Conservation (phyloP, 2,888 invertebrate genomes). For the Leptopilina syphax region DNA sequence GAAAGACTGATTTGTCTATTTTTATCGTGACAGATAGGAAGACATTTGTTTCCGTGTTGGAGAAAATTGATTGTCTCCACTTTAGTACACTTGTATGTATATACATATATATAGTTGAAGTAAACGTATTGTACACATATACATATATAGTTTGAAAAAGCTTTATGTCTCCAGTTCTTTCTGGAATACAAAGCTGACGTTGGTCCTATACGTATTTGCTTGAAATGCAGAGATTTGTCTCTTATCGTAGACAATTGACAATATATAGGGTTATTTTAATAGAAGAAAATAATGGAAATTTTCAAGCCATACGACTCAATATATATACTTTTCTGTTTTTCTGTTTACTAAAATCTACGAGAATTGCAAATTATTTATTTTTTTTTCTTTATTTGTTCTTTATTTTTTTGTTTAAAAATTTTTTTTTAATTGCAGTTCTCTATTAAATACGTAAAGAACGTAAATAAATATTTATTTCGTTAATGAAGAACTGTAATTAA, state of each 20-base stretch:
- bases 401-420: too few species aligned
- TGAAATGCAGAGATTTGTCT: conserved; percentile 30
- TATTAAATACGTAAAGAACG: too few species aligned
- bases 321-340: neutral
- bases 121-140: neutral
- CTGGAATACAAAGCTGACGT: conserved; percentile 7
- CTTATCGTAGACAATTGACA: conserved; percentile 1
- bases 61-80: conserved; percentile 33
- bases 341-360: neutral
- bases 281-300: conserved; percentile 2
- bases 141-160: neutral
- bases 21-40: conserved; percentile 29
- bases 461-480: too few species aligned
- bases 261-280: neutral
- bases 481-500: too few species aligned
- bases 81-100: neutral
- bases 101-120: conserved; percentile 4
- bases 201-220: neutral
- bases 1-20: conserved; percentile 38
- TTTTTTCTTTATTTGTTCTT: too few species aligned
- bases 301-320: neutral
- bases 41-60: conserved; percentile 19
- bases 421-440: too few species aligned
- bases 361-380: too few species aligned
- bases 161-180: conserved; percentile 25